Percentiles rank a stretch among this genome's conserved stretches.
Conservation (phyloP, 2,797 vertebrate genomes). For the Periophthalmus magnuspinnatus region DNA sequence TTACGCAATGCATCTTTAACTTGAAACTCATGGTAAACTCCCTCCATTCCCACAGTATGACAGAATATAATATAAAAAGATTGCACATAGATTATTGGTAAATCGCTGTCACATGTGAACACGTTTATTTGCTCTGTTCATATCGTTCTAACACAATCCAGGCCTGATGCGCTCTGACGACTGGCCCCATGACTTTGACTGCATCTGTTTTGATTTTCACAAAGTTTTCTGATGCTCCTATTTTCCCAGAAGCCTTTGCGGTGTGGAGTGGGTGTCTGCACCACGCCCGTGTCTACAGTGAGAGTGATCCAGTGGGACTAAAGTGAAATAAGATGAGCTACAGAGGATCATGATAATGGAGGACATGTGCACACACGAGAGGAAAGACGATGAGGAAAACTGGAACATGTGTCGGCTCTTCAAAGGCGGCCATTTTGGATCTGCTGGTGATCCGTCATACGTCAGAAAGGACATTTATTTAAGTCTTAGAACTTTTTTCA, state of each 20-base stretch:
- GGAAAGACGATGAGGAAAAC: not conserved
- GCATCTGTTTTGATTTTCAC: slow-evolving; percentile 1
- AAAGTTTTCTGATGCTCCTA: not conserved
- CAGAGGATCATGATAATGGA: not conserved
- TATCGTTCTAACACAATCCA: not conserved
- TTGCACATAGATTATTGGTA: not conserved
- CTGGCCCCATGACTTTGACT: not conserved
- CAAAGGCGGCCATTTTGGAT: slow-evolving; percentile 54
- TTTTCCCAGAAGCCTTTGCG: not conserved
- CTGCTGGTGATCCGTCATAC: slow-evolving; percentile 6
- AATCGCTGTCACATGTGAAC: not conserved
- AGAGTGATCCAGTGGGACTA: not conserved
- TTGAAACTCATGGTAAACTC: too few species aligned
- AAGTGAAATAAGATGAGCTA: not conserved
- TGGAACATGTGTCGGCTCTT: slow-evolving; percentile 55
- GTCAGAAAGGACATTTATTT: too few species aligned
- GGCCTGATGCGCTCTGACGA: not conserved
- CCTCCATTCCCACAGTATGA: not conserved
- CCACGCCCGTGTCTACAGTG: not conserved
- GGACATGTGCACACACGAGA: not conserved
- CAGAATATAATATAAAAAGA: too few species aligned
- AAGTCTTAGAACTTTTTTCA: too few species aligned
- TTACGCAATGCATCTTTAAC: not conserved
- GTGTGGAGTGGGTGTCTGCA: not conserved
- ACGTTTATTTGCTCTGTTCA: too few species aligned